Evolutionary conservation across 2,888 invertebrate species (phyloP), one percentile per base, ranked within the genome.

Genomic region (Tetragnatha montana): DNA sequence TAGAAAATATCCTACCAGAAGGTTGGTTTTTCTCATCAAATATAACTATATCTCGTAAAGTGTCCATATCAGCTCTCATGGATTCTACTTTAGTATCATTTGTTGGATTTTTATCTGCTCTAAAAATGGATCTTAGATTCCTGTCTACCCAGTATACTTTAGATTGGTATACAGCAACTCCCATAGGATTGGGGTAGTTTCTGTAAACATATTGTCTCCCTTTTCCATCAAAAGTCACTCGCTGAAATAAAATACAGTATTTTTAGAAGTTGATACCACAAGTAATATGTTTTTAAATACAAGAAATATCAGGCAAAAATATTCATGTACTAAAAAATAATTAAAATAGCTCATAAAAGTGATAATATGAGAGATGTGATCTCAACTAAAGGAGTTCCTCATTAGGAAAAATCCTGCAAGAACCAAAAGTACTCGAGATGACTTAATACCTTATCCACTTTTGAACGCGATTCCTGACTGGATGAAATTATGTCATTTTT

Each of bases 101-200:
- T n/a, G 51, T 86, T 0, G 95, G 95, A 49, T 94, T 95, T 91
- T 97, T 97, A 21, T 96, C 91, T 6, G 92, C 92, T 76, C 92
- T 92, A 90, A 93, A 93, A 19, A 94, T 92, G 81, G 97, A 96
- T 92, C 96, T 96, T 6, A 98, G 94, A 93, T 98, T 98, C 87
- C 97, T 95, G 93, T 99, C 99, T 0, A 98, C 97, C 98, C 98
- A 99, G 93, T 97, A 98, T 0, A 99, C 96, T 91, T 96, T 96
- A 60, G 95, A 95, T 60, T 96, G 96, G 93, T 97, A 96, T 0
- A 99, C 95, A 0, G 98, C 97, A 50, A 99, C 95, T 17, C 98
- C 98, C 96, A 97, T 97, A 0, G 98, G 98, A 93, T 97, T 98
- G 0, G 99, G 98, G 19, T 98, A 94, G 93, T 98, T 97, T 2